Percentiles rank a stretch among this genome's conserved stretches.
These are phyloP conservation scores for Spheniscus mendiculus DNA, from an alignment of 2,113 vertebrate genomes.

Conservation along the genomic window DNA sequence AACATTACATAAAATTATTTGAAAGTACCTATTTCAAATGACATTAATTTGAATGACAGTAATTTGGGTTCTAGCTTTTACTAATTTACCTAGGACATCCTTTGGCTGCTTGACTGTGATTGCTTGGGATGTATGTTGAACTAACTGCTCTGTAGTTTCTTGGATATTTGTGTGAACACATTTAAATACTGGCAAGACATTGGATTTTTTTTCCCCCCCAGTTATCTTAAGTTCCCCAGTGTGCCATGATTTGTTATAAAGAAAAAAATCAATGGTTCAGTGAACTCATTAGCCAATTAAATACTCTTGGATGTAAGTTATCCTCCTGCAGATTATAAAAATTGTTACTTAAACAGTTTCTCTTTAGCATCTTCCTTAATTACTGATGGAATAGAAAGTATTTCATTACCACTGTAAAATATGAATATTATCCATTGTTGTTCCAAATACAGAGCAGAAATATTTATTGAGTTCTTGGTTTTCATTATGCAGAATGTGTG, in stretches of 20 bases:
- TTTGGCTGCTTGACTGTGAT: neutral
- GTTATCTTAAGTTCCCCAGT: neutral
- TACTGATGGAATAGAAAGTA: neutral
- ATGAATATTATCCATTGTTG: neutral
- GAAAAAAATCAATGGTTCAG: neutral
- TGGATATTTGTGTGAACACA: neutral
- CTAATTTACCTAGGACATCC: neutral
- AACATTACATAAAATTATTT: neutral
- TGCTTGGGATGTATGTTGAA: neutral
- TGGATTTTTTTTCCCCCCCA: neutral
- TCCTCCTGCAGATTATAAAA: neutral
- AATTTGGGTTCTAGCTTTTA: neutral
- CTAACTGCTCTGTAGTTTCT: neutral
- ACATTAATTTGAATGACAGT: neutral
- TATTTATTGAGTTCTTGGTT: neutral
- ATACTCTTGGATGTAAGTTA: neutral
- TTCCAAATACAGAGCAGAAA: neutral
- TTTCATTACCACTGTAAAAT: neutral
- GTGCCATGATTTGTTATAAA: neutral
- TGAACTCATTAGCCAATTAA: conserved; percentile 32
- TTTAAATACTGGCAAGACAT: neutral
- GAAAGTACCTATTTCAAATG: neutral
- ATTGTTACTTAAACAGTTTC: neutral
- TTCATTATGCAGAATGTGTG: neutral
- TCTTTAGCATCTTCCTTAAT: conserved; percentile 10